phyloP scores from a whole-genome alignment of 2,888 invertebrate genomes.

The Luffia ferchaultella region DNA sequence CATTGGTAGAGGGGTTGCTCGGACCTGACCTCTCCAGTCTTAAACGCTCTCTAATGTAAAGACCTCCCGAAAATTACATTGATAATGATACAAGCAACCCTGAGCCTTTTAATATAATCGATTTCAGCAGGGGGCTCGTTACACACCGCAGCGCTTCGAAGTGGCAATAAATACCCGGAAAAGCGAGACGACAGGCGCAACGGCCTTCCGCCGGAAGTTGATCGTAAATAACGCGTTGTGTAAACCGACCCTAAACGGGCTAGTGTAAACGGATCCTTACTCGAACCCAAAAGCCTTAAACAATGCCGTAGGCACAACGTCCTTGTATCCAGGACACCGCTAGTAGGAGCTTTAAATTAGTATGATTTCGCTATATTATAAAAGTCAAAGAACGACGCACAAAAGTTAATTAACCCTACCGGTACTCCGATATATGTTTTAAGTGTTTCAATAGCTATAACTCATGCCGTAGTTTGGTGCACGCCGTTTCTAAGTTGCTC shows the following conservation, averaged over 20 bases:
- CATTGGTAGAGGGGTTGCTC: too few species aligned
- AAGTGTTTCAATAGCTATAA: too few species aligned
- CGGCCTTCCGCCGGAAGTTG: neutral
- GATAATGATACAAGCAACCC: neutral
- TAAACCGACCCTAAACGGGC: neutral
- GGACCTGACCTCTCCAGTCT: too few species aligned
- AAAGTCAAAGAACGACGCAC: too few species aligned
- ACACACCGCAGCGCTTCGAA: neutral
- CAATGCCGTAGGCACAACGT: neutral
- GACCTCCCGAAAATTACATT: too few species aligned
- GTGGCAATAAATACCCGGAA: neutral
- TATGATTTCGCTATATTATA: neutral
- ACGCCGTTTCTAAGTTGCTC: too few species aligned
- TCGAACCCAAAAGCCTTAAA: neutral
- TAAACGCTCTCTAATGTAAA: too few species aligned
- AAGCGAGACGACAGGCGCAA: neutral
- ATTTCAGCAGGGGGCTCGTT: neutral
- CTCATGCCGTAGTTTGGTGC: too few species aligned
- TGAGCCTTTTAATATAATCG: neutral
- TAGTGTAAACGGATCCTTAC: neutral
- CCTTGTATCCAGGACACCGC: neutral
- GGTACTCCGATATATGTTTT: too few species aligned
- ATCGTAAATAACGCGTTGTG: neutral
- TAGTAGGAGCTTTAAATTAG: neutral
- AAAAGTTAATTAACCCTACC: too few species aligned